Conservation (phyloP, 2,888 invertebrate genomes). For the Trichogramma dendrolimi region DNA sequence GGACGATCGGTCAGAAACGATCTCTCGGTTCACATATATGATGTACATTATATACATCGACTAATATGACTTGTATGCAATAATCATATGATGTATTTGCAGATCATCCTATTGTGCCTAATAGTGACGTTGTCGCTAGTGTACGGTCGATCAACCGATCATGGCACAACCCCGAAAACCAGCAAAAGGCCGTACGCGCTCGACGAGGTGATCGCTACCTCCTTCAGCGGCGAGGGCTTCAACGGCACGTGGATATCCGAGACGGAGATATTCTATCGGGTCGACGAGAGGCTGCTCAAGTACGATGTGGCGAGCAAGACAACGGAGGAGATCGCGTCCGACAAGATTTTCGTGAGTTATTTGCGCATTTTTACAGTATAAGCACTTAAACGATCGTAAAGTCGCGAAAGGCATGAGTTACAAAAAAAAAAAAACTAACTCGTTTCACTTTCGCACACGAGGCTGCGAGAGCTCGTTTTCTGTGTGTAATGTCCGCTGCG, state of each 20-base stretch:
- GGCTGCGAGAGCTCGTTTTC: too few relatives aligned
- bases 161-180: not conserved
- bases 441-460: too few relatives aligned
- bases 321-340: conserved; percentile 31
- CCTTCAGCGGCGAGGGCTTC: conserved; percentile 40
- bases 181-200: conserved; percentile 5
- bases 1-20: too few relatives aligned
- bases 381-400: conserved; percentile 57
- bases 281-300: conserved; percentile 34
- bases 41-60: too few relatives aligned
- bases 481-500: too few relatives aligned
- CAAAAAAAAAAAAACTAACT: too few relatives aligned
- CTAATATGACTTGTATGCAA: too few relatives aligned
- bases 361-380: conserved; percentile 32
- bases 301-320: conserved; percentile 41
- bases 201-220: conserved; percentile 20
- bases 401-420: not conserved
- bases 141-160: not conserved
- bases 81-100: too few relatives aligned
- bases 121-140: not conserved
- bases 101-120: too few relatives aligned
- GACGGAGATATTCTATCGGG: conserved; percentile 44
- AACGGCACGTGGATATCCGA: conserved; percentile 54
- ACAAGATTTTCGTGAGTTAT: conserved; percentile 26
- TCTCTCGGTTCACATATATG: too few relatives aligned